Conservation (phyloP, 2,797 vertebrate species). For the Spatula versicolor region DNA sequence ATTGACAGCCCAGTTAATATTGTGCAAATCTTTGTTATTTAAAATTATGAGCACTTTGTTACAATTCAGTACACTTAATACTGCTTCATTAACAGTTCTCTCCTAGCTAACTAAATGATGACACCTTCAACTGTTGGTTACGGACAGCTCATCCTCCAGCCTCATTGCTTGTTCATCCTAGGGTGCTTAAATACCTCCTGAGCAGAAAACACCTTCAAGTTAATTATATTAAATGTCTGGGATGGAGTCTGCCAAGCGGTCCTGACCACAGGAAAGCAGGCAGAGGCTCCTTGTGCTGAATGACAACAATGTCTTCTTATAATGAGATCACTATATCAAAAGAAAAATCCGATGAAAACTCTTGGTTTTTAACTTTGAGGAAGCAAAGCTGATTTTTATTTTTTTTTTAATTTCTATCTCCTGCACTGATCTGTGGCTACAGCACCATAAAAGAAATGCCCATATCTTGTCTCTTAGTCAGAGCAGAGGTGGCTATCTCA, state of each 20-base stretch:
- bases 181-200: constrained; percentile 10
- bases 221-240: constrained; percentile 52
- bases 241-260: constrained; percentile 17
- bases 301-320: background rate
- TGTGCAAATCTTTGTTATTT: constrained; percentile 49
- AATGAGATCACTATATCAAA: background rate
- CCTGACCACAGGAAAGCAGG: constrained; percentile 15
- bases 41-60: constrained; percentile 47
- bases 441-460: background rate
- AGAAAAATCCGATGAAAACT: constrained; percentile 3
- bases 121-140: constrained; percentile 26
- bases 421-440: background rate
- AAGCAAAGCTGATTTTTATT: background rate
- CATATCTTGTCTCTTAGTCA: background rate
- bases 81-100: constrained; percentile 37
- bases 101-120: constrained; percentile 37
- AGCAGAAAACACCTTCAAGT: constrained; percentile 52
- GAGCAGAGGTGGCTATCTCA: background rate
- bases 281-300: background rate
- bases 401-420: background rate
- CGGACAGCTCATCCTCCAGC: constrained; percentile 40
- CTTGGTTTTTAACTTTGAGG: background rate
- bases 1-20: constrained; percentile 19
- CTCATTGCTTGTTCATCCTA: constrained; percentile 17
- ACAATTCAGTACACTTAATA: constrained; percentile 55